Conservation (phyloP, 2,113 vertebrate genomes). For the Galeopterus variegatus region DNA sequence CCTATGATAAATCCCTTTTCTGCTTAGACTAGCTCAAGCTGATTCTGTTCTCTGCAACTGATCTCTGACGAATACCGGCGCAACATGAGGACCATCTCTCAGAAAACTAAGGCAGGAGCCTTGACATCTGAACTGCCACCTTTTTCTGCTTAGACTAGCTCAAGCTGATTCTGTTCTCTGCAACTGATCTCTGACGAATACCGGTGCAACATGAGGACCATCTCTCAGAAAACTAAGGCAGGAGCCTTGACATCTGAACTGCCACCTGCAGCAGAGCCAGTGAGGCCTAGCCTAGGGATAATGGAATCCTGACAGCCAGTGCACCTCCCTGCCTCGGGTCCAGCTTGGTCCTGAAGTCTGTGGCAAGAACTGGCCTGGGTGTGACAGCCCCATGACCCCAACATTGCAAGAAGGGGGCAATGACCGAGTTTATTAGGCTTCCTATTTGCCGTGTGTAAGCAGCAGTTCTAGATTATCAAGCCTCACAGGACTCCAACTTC, state of each 20-base stretch:
- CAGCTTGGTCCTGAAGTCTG: not conserved
- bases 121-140: not conserved
- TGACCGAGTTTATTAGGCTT: not conserved
- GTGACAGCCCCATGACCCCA: not conserved
- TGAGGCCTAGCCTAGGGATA: not conserved
- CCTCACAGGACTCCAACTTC: not conserved
- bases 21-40: not conserved
- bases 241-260: not conserved
- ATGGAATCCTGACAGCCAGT: not conserved
- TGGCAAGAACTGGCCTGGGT: not conserved
- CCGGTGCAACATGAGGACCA: accelerated
- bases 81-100: accelerated
- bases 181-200: not conserved
- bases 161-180: not conserved
- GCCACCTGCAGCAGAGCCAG: not conserved
- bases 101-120: not conserved
- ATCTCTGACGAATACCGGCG: not conserved
- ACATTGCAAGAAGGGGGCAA: not conserved
- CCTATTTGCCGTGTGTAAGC: not conserved
- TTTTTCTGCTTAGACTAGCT: not conserved
- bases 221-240: not conserved
- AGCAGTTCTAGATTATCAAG: not conserved
- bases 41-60: not conserved
- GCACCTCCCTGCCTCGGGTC: not conserved
- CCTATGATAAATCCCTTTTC: not conserved